Percentiles rank a stretch among this genome's conserved stretches.
phyloP scores from a whole-genome alignment of 2,797 vertebrate species.

The Mionectes olivaceus region DNA sequence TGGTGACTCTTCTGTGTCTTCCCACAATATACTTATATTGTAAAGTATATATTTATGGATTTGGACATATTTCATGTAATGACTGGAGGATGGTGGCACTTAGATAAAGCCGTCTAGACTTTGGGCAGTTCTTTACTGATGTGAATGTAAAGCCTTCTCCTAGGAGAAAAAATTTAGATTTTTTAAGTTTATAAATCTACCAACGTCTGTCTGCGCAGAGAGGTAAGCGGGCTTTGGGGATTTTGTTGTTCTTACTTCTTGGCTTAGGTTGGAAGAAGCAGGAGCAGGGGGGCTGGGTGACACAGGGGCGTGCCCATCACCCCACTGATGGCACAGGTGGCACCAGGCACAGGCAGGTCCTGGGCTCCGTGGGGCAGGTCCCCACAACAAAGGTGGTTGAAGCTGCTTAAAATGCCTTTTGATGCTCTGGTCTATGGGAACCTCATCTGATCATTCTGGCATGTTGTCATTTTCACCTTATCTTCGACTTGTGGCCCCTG shows the following conservation, averaged over 20 bases:
- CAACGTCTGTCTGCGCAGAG: background rate
- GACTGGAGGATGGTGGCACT: background rate
- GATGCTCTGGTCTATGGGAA: background rate
- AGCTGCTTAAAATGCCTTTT: background rate
- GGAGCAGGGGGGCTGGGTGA: background rate
- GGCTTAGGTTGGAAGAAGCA: background rate
- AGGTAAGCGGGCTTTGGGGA: background rate
- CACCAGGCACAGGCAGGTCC: background rate
- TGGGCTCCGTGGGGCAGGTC: accelerated
- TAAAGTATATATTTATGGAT: constrained; percentile 15
- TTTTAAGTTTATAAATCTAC: background rate
- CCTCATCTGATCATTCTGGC: accelerated
- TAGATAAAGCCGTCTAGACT: background rate
- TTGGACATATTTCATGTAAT: background rate
- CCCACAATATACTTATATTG: background rate
- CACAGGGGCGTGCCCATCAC: background rate
- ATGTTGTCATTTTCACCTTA: background rate
- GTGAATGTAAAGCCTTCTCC: background rate
- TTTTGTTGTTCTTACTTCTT: background rate
- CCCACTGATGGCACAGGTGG: accelerated
- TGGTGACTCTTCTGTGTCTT: constrained; percentile 32
- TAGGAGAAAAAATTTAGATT: background rate
- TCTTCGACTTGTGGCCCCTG: background rate
- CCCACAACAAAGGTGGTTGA: background rate
- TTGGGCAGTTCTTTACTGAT: background rate